Conservation (phyloP, 2,888 invertebrate genomes). For the Tuberolachnus salignus region DNA sequence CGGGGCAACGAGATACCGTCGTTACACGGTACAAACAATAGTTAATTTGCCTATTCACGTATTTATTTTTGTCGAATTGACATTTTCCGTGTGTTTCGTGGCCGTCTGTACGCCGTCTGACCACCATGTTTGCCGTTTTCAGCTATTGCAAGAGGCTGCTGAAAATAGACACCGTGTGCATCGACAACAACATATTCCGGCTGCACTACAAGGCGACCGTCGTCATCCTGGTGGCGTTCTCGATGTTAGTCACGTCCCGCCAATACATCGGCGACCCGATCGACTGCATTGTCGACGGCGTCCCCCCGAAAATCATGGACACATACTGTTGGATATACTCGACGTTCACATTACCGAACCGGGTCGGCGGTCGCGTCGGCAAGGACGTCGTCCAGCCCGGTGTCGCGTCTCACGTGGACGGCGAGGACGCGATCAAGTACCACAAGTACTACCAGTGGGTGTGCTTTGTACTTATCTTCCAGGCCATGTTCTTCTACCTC, state of each 20-base stretch:
- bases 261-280: slow-evolving; percentile 98
- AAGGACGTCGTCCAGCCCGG: slow-evolving; percentile 84
- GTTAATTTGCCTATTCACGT: too few relatives aligned
- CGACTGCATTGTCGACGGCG: slow-evolving; percentile 91
- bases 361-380: slow-evolving; percentile 77
- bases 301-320: slow-evolving; percentile 88
- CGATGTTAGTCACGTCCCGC: slow-evolving; percentile 87
- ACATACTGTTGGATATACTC: slow-evolving; percentile 88
- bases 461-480: slow-evolving; percentile 82
- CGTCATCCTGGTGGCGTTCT: slow-evolving; percentile 88
- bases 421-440: slow-evolving; percentile 82
- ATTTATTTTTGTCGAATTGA: too few relatives aligned
- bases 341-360: slow-evolving; percentile 87
- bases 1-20: too few relatives aligned
- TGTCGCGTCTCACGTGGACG: slow-evolving; percentile 78
- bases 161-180: slow-evolving; percentile 88
- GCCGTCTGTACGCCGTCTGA: slow-evolving; percentile 61
- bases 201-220: slow-evolving; percentile 94
- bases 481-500: slow-evolving; percentile 82
- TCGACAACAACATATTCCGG: slow-evolving; percentile 93
- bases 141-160: slow-evolving; percentile 91
- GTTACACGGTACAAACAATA: too few relatives aligned
- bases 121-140: slow-evolving; percentile 91
- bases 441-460: slow-evolving; percentile 98
- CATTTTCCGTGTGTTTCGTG: neutral